phyloP scores from a whole-genome alignment of 2,888 invertebrate genomes.

The Polyploca ridens region DNA sequence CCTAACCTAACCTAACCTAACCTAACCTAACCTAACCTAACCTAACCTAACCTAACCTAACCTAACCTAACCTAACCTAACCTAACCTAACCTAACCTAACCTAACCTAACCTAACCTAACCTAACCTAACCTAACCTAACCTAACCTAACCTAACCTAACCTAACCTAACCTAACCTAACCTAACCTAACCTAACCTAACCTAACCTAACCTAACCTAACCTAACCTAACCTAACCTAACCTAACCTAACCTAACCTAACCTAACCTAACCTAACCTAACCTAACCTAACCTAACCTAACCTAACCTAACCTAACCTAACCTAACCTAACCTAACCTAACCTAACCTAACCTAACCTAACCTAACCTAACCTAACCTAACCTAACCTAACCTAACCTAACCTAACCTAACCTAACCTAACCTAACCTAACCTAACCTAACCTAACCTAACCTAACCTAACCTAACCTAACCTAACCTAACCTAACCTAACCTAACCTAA shows the following conservation, averaged over 20 bases:
- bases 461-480: conserved; percentile 23
- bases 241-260: conserved; percentile 18
- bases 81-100: conserved; percentile 18
- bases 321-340: conserved; percentile 19
- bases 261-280: conserved; percentile 17
- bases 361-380: conserved; percentile 17
- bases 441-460: conserved; percentile 25
- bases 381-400: conserved; percentile 16
- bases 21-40: conserved; percentile 21
- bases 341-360: conserved; percentile 16
- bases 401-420: conserved; percentile 21
- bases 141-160: conserved; percentile 18
- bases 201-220: conserved; percentile 18
- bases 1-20: conserved; percentile 16
- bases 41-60: conserved; percentile 22
- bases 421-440: conserved; percentile 21
- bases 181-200: conserved; percentile 17
- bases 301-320: conserved; percentile 18
- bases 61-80: conserved; percentile 15
- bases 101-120: conserved; percentile 18
- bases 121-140: conserved; percentile 18
- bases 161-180: conserved; percentile 16
- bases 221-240: conserved; percentile 19
- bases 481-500: conserved; percentile 18
- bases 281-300: conserved; percentile 15